Conservation (phyloP, 2,888 invertebrate genomes). For the Plagiodera versicolora region DNA sequence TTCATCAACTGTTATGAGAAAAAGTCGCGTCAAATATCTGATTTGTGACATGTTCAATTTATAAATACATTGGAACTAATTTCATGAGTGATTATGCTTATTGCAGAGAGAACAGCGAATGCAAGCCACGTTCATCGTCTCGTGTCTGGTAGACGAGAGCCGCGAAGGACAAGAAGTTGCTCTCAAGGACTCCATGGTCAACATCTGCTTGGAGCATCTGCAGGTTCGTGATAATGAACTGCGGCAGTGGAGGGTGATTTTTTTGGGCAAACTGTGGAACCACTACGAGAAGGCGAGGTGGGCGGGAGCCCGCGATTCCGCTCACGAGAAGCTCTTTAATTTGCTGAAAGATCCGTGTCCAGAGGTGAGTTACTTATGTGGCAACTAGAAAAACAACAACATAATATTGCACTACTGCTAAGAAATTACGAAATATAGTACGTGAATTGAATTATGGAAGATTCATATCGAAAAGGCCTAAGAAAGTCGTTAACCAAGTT, state of each 20-base stretch:
- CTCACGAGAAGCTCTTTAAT: constrained; percentile 91
- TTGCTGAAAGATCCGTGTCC: constrained; percentile 81
- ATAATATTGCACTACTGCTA: no score
- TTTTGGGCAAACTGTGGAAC: constrained; percentile 89
- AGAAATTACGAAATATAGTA: no score
- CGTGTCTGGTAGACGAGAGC: constrained; percentile 90
- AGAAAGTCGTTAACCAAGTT: no score
- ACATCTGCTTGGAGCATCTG: constrained; percentile 89
- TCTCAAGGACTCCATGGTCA: constrained; percentile 84
- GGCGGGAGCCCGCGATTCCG: constrained; percentile 93
- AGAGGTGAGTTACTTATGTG: no score
- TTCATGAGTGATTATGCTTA: background rate
- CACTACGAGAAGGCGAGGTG: constrained; percentile 86
- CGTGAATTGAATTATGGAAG: no score
- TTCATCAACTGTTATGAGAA: no score
- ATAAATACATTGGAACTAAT: no score
- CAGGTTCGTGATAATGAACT: constrained; percentile 63
- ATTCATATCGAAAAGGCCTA: no score
- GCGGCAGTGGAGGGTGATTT: constrained; percentile 89
- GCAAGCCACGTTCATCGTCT: constrained; percentile 91
- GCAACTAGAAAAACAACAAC: no score
- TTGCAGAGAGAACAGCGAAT: constrained; percentile 80
- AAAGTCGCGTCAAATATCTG: no score
- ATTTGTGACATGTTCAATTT: no score
- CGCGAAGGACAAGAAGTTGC: constrained; percentile 89